Conservation (phyloP, 2,113 vertebrate genomes). For the Tauraco erythrolophus region DNA sequence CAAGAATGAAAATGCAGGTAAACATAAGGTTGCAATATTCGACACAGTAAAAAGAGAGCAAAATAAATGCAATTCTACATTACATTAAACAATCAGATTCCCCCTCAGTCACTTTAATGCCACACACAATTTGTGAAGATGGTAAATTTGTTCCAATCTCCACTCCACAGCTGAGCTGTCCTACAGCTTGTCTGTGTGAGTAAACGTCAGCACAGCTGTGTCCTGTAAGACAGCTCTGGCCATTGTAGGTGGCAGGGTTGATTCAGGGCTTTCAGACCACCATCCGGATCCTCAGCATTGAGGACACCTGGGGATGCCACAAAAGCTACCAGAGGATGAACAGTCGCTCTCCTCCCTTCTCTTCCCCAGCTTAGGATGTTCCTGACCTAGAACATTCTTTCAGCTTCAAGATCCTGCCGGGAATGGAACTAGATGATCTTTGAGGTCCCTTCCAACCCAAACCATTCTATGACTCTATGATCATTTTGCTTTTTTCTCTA, state of each 20-base stretch:
- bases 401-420: not conserved
- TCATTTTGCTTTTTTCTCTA: not conserved
- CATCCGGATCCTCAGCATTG: accelerated
- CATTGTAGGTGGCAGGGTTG: not conserved
- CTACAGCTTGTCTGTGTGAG: not conserved
- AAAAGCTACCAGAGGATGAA: not conserved
- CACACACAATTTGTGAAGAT: not conserved
- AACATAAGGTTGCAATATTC: not conserved
- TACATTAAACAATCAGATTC: not conserved
- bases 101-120: not conserved
- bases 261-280: not conserved
- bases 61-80: not conserved
- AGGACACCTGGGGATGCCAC: not conserved
- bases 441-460: no score
- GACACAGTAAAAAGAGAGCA: not conserved
- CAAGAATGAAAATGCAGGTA: not conserved
- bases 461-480: no score
- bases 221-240: not conserved
- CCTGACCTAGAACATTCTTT: not conserved
- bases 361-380: not conserved
- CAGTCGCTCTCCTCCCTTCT: not conserved
- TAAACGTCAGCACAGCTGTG: not conserved
- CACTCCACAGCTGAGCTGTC: not conserved
- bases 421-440: no score
- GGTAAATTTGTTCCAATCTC: not conserved